phyloP scores from a whole-genome alignment of 2,797 vertebrate species.

The Sebastes vulpes region DNA sequence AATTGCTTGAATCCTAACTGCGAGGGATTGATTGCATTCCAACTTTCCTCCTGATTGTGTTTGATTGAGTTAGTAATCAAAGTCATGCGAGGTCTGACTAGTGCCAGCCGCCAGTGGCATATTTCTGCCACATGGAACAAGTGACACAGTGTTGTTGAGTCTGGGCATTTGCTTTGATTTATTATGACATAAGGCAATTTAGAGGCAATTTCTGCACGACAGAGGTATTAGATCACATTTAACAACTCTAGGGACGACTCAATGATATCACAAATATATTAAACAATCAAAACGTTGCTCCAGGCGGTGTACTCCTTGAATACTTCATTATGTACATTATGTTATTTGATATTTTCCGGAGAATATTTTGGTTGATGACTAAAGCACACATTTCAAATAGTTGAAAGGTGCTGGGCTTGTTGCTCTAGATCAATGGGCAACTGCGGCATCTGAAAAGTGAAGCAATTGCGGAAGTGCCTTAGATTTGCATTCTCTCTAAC shows the following conservation, averaged over 20 bases:
- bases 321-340: not conserved
- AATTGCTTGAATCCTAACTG: constrained; percentile 13
- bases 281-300: constrained; percentile 1
- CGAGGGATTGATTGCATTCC: constrained; percentile 36
- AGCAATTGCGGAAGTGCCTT: no score
- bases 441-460: no score
- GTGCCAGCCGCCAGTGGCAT: constrained; percentile 55
- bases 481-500: no score
- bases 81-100: constrained; percentile 56
- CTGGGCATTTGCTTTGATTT: constrained; percentile 17
- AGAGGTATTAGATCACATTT: constrained; percentile 6
- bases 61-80: constrained; percentile 73
- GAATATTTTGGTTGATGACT: not conserved
- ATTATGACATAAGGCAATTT: constrained; percentile 28
- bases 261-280: constrained; percentile 1
- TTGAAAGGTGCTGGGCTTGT: not conserved
- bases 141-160: constrained; percentile 36
- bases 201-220: constrained; percentile 8
- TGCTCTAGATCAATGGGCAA: no score
- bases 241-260: not conserved
- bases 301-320: not conserved
- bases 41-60: constrained; percentile 60
- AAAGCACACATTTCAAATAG: not conserved
- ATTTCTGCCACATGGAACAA: constrained; percentile 56
- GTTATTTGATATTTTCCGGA: not conserved